phyloP scores from a whole-genome alignment of 2,888 invertebrate genomes.

The Candidula unifasciata region DNA sequence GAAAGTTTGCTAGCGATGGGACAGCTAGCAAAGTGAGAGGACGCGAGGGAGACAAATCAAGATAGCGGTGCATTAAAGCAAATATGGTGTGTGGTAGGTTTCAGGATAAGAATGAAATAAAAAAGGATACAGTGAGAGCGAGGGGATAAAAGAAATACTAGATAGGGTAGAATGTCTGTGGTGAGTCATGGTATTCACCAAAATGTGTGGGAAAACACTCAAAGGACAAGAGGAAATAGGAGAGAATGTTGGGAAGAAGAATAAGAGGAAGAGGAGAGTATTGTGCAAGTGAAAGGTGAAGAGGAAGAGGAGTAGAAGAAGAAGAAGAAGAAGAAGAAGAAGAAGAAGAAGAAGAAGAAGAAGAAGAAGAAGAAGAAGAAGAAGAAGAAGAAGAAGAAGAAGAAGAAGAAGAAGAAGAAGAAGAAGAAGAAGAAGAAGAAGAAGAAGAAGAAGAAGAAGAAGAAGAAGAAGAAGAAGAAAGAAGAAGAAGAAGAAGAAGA shows the following conservation, averaged over 20 bases:
- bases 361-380: neutral
- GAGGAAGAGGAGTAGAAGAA: neutral
- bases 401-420: neutral
- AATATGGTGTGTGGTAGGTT: neutral
- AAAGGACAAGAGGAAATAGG: neutral
- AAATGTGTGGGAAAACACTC: neutral
- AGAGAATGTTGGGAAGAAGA: neutral
- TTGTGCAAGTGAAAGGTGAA: neutral
- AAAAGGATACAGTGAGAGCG: too few relatives aligned
- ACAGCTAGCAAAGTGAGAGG: too few relatives aligned
- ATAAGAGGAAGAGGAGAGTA: neutral
- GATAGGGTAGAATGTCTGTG: too few relatives aligned
- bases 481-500: constrained; percentile 19
- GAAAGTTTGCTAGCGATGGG: too few relatives aligned
- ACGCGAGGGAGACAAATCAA: too few relatives aligned
- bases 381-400: neutral
- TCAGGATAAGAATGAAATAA: too few relatives aligned
- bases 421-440: constrained; percentile 3
- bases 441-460: neutral
- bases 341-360: neutral
- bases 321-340: neutral
- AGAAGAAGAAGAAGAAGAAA: constrained; percentile 22
- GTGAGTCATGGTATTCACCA: neutral
- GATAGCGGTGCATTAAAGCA: neutral
- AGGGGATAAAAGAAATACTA: too few relatives aligned